These are phyloP conservation scores for Lutjanus erythropterus DNA, from an alignment of 2,113 vertebrate genomes.

Conservation along the genomic window DNA sequence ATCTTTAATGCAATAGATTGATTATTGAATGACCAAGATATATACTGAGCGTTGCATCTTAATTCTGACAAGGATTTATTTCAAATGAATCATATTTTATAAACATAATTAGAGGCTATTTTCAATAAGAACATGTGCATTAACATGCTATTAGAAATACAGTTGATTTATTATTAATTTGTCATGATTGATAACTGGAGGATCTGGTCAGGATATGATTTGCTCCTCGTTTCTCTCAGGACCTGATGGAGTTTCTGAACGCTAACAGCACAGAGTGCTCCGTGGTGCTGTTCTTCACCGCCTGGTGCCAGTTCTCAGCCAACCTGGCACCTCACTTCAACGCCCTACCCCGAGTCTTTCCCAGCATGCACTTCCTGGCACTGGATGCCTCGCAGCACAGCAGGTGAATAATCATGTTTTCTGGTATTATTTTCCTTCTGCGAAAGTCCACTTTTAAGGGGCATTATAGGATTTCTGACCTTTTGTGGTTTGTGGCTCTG, in stretches of 20 bases:
- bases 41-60: too few species aligned
- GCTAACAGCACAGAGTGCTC: slow-evolving; percentile 94
- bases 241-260: slow-evolving; percentile 96
- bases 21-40: too few species aligned
- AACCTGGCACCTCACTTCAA: slow-evolving; percentile 96
- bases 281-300: slow-evolving; percentile 94
- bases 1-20: too few species aligned
- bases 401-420: slow-evolving; percentile 85
- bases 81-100: too few species aligned
- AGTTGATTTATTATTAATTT: too few species aligned
- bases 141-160: too few species aligned
- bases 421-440: background rate
- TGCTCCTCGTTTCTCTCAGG: slow-evolving; percentile 80
- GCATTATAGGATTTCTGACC: background rate
- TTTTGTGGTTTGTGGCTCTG: background rate
- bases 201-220: too few species aligned
- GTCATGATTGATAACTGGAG: too few species aligned
- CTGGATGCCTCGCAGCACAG: slow-evolving; percentile 98
- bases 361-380: slow-evolving; percentile 93
- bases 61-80: too few species aligned
- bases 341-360: slow-evolving; percentile 92
- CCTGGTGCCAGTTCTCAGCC: slow-evolving; percentile 97
- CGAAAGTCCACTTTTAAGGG: background rate
- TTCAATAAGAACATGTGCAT: too few species aligned
- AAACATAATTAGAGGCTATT: too few species aligned